These are phyloP conservation scores for Prochilodus magdalenae DNA, from an alignment of 2,113 vertebrate species.

Conservation along the genomic window DNA sequence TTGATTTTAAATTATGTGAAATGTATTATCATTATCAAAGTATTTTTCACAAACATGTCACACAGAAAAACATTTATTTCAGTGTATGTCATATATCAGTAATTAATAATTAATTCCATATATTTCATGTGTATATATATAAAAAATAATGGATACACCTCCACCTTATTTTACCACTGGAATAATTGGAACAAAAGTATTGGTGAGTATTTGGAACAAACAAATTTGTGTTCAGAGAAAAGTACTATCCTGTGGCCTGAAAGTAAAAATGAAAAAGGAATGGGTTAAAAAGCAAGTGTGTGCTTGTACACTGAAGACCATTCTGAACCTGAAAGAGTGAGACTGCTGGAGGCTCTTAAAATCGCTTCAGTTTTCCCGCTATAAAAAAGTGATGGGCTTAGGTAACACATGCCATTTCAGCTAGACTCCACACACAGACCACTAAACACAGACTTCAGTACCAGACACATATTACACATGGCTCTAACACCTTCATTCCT, in stretches of 20 bases:
- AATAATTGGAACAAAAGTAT: too few species aligned
- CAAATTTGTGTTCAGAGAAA: neutral
- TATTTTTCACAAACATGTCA: too few species aligned
- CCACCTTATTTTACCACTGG: too few species aligned
- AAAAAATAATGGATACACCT: too few species aligned
- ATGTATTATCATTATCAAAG: too few species aligned
- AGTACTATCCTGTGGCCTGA: neutral
- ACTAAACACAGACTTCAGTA: too few species aligned
- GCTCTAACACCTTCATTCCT: neutral
- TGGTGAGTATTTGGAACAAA: too few species aligned
- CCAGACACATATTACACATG: neutral
- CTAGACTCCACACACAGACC: neutral
- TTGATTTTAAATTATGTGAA: too few species aligned
- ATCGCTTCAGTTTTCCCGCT: neutral
- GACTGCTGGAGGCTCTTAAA: neutral
- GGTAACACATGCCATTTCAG: constrained; percentile 10
- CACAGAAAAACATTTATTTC: too few species aligned
- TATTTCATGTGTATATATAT: too few species aligned
- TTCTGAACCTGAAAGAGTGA: neutral
- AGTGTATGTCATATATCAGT: too few species aligned
- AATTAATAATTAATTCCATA: too few species aligned
- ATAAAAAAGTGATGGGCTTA: neutral
- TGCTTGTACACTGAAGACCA: neutral
- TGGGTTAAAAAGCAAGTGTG: neutral
- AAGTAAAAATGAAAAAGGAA: neutral